phyloP scores from a whole-genome alignment of 1,140 invertebrate species.

The Reticulitermes speratus region DNA sequence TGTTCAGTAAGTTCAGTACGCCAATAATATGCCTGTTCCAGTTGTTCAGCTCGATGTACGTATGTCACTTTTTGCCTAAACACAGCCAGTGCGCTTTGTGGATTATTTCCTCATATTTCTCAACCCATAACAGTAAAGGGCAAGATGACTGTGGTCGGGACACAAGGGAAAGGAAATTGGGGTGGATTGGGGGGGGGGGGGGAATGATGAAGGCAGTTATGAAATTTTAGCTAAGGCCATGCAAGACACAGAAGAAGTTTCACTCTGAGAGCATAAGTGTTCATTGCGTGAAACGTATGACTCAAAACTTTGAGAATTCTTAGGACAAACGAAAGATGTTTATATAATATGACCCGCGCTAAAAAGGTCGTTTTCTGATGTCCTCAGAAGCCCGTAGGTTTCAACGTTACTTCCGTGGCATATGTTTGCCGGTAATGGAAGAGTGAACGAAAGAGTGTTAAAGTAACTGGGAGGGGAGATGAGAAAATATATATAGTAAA shows the following conservation, averaged over 20 bases:
- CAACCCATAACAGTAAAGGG: conserved; percentile 11
- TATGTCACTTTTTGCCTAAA: background rate
- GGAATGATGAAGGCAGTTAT: conserved; percentile 8
- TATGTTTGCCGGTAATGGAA: too few species aligned
- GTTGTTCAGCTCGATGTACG: background rate
- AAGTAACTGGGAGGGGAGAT: too few species aligned
- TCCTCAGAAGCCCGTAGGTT: too few species aligned
- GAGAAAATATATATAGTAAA: too few species aligned
- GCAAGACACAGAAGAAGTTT: background rate
- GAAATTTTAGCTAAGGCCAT: conserved; percentile 3
- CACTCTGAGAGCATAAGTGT: background rate
- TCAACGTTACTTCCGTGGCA: too few species aligned
- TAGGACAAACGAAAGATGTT: background rate
- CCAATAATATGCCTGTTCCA: too few species aligned
- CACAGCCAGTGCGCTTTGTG: background rate
- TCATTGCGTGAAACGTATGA: background rate
- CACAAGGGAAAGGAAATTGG: background rate
- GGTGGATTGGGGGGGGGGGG: background rate
- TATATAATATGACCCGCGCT: too few species aligned
- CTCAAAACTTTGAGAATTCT: background rate
- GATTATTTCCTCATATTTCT: conserved; percentile 9
- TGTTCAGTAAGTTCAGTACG: too few species aligned
- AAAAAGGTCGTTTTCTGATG: too few species aligned
- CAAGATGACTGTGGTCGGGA: background rate
- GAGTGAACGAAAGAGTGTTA: too few species aligned